phyloP scores from a whole-genome alignment of 2,888 invertebrate species.

The Sphinx pinastri region DNA sequence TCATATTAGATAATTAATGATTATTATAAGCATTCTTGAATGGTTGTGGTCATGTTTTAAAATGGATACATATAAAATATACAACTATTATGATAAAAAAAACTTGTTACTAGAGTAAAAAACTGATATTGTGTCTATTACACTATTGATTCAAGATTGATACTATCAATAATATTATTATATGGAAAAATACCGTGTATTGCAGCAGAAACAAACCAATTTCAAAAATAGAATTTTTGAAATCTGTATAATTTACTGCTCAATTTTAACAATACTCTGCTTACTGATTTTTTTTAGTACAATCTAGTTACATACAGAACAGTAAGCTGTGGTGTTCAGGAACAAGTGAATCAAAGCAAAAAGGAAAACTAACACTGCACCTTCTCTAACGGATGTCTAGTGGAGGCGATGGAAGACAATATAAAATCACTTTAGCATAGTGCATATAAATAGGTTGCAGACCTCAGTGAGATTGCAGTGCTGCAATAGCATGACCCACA shows the following conservation, averaged over 20 bases:
- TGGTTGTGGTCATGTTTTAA: neutral
- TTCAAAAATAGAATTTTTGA: no score
- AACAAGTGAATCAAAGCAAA: no score
- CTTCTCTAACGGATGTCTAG: neutral
- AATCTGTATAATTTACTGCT: no score
- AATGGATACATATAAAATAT: neutral
- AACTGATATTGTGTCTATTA: neutral
- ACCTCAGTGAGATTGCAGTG: neutral
- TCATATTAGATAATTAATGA: conserved; percentile 9
- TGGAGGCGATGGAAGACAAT: neutral
- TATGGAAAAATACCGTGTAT: no score
- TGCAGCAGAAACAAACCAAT: no score
- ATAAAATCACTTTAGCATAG: neutral
- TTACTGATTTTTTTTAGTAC: no score
- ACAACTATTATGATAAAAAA: neutral
- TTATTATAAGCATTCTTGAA: neutral
- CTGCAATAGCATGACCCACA: conserved; percentile 20
- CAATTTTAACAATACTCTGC: no score
- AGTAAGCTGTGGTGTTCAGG: no score
- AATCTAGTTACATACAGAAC: no score
- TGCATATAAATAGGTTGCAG: conserved; percentile 12
- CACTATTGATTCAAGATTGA: neutral
- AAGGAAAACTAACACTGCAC: neutral
- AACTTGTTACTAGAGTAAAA: neutral
- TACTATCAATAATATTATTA: neutral